phyloP scores from a whole-genome alignment of 2,888 invertebrate species.

The Tenthredo notha region DNA sequence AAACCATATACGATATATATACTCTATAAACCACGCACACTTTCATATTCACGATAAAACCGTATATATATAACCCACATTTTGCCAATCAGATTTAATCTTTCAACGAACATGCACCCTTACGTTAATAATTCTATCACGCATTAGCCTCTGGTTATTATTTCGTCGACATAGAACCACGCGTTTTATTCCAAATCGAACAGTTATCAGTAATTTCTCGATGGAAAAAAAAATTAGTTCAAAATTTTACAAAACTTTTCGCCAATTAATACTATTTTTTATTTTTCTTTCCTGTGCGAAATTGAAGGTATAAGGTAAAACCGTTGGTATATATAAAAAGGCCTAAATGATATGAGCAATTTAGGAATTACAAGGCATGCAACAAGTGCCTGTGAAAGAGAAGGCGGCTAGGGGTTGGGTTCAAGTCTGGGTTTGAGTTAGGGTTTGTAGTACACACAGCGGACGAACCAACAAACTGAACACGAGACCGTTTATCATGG shows the following conservation, averaged over 20 bases:
- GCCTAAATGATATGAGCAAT: constrained; percentile 24
- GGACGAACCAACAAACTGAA: constrained; percentile 58
- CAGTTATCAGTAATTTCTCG: neutral
- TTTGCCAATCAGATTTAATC: constrained; percentile 64
- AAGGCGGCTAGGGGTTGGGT: constrained; percentile 56
- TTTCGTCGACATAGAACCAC: constrained; percentile 54
- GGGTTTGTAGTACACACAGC: constrained; percentile 48
- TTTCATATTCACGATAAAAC: constrained; percentile 8
- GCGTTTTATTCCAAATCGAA: constrained; percentile 60
- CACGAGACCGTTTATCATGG: constrained; percentile 62
- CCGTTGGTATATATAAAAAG: neutral
- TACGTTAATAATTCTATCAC: constrained; percentile 73
- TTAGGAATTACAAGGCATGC: constrained; percentile 60
- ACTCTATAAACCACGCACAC: constrained; percentile 54
- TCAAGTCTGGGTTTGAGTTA: constrained; percentile 49
- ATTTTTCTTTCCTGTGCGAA: neutral
- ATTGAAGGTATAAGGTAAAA: neutral
- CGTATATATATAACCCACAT: constrained; percentile 59
- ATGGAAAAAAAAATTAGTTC: neutral
- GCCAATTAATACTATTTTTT: neutral
- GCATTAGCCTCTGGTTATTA: constrained; percentile 56
- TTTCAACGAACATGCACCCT: constrained; percentile 70
- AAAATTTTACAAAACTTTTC: neutral
- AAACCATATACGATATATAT: constrained; percentile 62
- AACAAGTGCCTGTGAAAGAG: constrained; percentile 71